A percentile compares a stretch with the other conserved stretches of the same genome.
phyloP scores from a whole-genome alignment of 1,140 invertebrate species.

The Pseudachorutes palmiensis region DNA sequence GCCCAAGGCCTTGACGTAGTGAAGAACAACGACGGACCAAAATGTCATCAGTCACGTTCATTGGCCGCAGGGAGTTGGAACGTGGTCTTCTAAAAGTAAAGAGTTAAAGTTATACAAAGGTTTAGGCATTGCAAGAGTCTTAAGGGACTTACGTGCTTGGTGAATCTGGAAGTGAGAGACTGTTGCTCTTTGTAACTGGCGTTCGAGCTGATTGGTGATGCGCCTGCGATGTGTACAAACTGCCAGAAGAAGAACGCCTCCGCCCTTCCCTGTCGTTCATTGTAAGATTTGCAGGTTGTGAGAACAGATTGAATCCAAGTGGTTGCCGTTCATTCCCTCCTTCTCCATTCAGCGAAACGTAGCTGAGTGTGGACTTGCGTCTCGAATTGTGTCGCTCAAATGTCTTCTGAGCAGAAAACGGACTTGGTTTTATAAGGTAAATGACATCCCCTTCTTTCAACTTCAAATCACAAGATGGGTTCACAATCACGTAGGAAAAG shows the following conservation, averaged over 20 bases:
- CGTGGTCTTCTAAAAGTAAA: conserved; percentile 51
- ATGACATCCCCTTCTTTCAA: conserved; percentile 56
- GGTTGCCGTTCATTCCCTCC: conserved; percentile 42
- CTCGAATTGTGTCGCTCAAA: conserved; percentile 83
- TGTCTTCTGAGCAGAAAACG: conserved; percentile 86
- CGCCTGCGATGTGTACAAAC: conserved; percentile 41
- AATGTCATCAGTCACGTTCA: conserved; percentile 59
- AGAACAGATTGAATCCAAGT: conserved; percentile 32
- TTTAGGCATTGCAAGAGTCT: not conserved
- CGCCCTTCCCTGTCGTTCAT: conserved; percentile 46
- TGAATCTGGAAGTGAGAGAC: conserved; percentile 75
- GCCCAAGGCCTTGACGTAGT: conserved; percentile 68
- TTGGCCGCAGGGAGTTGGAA: conserved; percentile 74
- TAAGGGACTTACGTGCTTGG: conserved; percentile 44
- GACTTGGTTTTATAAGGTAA: conserved; percentile 56
- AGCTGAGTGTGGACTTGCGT: conserved; percentile 80
- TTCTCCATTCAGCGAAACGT: conserved; percentile 44
- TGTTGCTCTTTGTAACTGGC: conserved; percentile 61
- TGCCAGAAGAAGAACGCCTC: conserved; percentile 41
- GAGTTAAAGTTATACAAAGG: not conserved
- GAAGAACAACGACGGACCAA: conserved; percentile 72
- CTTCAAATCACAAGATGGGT: conserved; percentile 93
- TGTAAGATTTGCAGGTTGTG: conserved; percentile 28
- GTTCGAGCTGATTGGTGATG: conserved; percentile 27
- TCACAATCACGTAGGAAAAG: conserved; percentile 96